Conservation (phyloP, 1,140 invertebrate species). For the Ceratosolen fusciceps region DNA sequence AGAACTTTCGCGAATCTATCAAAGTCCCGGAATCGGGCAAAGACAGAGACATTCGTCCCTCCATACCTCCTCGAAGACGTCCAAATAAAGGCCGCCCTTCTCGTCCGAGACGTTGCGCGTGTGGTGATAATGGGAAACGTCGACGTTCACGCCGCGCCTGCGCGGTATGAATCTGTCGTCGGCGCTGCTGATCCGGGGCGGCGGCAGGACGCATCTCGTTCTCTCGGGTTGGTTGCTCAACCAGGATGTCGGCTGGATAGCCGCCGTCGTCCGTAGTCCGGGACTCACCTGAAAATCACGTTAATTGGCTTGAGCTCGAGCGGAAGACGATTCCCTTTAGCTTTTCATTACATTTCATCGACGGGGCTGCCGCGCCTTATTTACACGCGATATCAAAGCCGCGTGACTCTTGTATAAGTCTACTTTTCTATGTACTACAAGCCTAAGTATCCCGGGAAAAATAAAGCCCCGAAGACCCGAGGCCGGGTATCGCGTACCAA, state of each 20-base stretch:
- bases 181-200: not conserved
- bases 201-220: not conserved
- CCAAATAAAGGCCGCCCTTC: conserved; percentile 38
- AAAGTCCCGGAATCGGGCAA: no score
- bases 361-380: not conserved
- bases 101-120: not conserved
- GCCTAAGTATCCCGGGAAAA: not conserved
- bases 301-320: not conserved
- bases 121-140: conserved; percentile 50
- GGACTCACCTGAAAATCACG: not conserved
- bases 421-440: not conserved
- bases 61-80: conserved; percentile 54
- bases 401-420: not conserved
- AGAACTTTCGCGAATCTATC: not conserved
- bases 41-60: no score
- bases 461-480: not conserved
- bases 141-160: conserved; percentile 44
- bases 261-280: not conserved
- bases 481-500: not conserved
- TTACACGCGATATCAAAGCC: not conserved
- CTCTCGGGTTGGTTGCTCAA: not conserved
- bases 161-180: conserved; percentile 59
- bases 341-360: not conserved
- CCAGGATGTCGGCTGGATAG: not conserved
- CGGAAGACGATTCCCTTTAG: no score